Conservation (phyloP, 2,797 vertebrate species). For the Gambelia wislizenii region DNA sequence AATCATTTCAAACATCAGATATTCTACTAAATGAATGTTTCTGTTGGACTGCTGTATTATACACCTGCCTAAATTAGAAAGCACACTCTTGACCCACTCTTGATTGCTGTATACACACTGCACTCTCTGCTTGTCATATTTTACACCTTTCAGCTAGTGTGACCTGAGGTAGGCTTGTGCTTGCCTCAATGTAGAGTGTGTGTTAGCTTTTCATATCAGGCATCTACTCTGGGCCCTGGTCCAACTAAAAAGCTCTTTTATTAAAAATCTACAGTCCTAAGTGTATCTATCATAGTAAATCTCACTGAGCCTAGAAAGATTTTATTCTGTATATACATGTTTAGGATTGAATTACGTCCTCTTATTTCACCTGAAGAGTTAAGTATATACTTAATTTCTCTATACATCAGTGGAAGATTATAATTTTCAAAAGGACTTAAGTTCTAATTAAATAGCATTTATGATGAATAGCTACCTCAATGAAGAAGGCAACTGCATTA, state of each 20-base stretch:
- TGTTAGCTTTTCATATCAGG: not conserved
- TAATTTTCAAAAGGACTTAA: not conserved
- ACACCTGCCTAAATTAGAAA: not conserved
- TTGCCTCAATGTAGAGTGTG: constrained; percentile 70
- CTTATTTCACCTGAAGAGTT: not conserved
- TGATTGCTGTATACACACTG: constrained; percentile 88
- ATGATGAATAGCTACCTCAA: not conserved
- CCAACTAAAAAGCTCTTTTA: accelerated
- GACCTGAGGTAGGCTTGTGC: constrained; percentile 92
- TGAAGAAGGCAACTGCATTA: too few relatives aligned
- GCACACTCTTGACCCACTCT: constrained; percentile 81
- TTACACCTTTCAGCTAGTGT: constrained; percentile 81
- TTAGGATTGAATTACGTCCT: not conserved
- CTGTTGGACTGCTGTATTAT: too few relatives aligned
- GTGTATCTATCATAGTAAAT: not conserved
- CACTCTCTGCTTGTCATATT: constrained; percentile 79
- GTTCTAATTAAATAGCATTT: not conserved
- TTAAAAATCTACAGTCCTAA: not conserved
- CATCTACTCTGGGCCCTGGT: not conserved
- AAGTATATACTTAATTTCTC: not conserved
- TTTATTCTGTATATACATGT: not conserved
- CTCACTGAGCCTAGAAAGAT: not conserved
- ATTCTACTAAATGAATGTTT: not conserved
- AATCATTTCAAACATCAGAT: not conserved
- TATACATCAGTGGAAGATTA: not conserved